Base-by-base conservation (phyloP, 2,113 vertebrate species). In the Heterotis niloticus region DNA sequence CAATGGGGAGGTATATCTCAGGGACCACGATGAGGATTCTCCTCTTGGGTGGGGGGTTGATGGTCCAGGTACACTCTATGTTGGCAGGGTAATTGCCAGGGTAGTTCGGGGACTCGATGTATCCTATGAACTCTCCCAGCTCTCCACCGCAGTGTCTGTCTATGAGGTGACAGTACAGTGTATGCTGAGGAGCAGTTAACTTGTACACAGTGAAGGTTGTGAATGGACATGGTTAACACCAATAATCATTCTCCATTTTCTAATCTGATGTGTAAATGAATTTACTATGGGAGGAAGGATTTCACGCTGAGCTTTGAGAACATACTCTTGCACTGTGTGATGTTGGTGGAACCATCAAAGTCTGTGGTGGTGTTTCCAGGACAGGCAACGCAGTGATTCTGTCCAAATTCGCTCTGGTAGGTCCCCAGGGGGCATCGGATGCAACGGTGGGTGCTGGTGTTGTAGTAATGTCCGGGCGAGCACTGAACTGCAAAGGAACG, bases 281-380 rank as follows among this genome's bases (percentile, higher is more conserved):
- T 44, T 44, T 44, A 44, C 34, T 44, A 44, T 44, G 34, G n/a
- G n/a, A n/a, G n/a, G n/a, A n/a, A 44, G 34, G 34, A 20, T 0
- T 20, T 62, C 66, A 69, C 54, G 14, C 12, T 13, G 28, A 29
- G 28, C 11, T 23, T 11, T 54, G 0, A 52, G 79, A 10, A 81
- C 93, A 84, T 93, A 97, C 96, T 97, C 95, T 99, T 99, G 90
- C 97, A 99, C 64, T 99, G 98, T 56, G 94, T 96, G 84, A 98
- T 84, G 83, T 95, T 96, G 75, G 96, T 99, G 66, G 98, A 98
- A 44, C 96, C 97, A 81, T 99, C 97, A 83, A 97, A 99, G 87
- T 99, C 96, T 0, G 97, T 98, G 52, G 93, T 97, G 77, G 97
- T 99, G 83, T 98, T 98, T 86, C 96, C 96, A 65, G 98, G 98